phyloP scores from a whole-genome alignment of 2,888 invertebrate species.

The Pristionchus fissidentatus region DNA sequence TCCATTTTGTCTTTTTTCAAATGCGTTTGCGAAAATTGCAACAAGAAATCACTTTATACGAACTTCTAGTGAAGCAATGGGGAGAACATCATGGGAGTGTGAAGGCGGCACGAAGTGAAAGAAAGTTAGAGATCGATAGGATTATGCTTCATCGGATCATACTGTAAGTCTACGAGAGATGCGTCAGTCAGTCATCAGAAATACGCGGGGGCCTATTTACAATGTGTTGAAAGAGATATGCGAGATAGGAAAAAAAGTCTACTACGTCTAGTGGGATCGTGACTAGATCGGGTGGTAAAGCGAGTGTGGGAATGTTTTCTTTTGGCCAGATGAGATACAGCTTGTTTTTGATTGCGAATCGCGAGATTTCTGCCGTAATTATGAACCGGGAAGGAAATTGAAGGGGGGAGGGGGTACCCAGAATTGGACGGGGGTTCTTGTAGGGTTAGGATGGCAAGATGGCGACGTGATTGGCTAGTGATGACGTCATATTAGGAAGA shows the following conservation, averaged over 20 bases:
- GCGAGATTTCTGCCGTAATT: neutral
- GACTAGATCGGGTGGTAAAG: conserved; percentile 3
- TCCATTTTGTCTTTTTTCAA: no score
- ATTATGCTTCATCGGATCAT: conserved; percentile 17
- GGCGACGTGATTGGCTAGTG: no score
- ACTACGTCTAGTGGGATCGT: neutral
- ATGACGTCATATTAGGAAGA: no score
- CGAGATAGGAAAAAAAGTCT: neutral
- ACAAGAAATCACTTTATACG: no score
- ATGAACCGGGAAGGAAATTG: neutral
- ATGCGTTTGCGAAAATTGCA: no score
- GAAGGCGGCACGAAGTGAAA: neutral
- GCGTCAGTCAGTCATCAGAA: neutral
- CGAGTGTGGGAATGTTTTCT: neutral
- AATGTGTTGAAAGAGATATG: neutral
- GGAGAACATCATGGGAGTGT: neutral
- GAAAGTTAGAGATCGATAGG: conserved; percentile 10
- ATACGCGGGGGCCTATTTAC: conserved; percentile 3
- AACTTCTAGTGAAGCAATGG: neutral
- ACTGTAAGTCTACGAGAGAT: neutral
- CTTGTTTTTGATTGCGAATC: neutral
- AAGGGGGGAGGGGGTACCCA: neutral
- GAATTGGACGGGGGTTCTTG: no score
- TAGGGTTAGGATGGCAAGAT: no score
- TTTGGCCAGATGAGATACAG: neutral